Evolutionary conservation across 2,113 vertebrate genomes (phyloP).

Genomic region (Bubo blakistoni): DNA sequence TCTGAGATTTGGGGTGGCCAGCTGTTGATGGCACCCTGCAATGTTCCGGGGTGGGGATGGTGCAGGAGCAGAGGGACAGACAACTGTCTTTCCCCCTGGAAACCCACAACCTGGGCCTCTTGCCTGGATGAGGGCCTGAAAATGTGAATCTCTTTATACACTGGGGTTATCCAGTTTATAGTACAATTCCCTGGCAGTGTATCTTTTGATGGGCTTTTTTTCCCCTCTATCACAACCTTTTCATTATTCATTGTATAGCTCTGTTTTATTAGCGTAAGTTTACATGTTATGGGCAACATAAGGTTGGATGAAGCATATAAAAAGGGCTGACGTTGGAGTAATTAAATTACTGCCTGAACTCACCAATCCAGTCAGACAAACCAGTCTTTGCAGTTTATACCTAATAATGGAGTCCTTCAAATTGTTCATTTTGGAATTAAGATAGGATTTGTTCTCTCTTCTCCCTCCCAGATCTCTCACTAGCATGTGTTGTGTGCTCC

Average conservation of each 20-base stretch:
- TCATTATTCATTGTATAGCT: neutral
- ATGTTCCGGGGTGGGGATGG: fast-evolving
- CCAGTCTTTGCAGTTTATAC: neutral
- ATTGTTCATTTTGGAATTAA: constrained; percentile 7
- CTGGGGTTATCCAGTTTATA: constrained; percentile 25
- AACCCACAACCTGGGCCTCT: constrained; percentile 35
- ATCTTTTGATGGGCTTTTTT: neutral
- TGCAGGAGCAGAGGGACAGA: neutral
- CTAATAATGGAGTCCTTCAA: neutral
- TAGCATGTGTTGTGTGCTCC: neutral
- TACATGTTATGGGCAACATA: neutral
- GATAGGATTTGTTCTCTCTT: neutral
- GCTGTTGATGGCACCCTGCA: neutral
- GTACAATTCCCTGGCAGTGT: neutral
- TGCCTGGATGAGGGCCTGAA: constrained; percentile 47
- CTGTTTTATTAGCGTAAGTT: constrained; percentile 19
- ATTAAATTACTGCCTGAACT: constrained; percentile 18
- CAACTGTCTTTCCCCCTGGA: neutral
- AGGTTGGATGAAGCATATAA: neutral
- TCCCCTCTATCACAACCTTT: neutral
- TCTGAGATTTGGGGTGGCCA: neutral
- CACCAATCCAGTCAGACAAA: neutral
- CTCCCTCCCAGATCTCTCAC: neutral
- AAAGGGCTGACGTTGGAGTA: constrained; percentile 13
- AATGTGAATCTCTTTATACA: constrained; percentile 49